Evolutionary conservation across 2,113 vertebrate genomes (phyloP).

Genomic region (Fulica atra): DNA sequence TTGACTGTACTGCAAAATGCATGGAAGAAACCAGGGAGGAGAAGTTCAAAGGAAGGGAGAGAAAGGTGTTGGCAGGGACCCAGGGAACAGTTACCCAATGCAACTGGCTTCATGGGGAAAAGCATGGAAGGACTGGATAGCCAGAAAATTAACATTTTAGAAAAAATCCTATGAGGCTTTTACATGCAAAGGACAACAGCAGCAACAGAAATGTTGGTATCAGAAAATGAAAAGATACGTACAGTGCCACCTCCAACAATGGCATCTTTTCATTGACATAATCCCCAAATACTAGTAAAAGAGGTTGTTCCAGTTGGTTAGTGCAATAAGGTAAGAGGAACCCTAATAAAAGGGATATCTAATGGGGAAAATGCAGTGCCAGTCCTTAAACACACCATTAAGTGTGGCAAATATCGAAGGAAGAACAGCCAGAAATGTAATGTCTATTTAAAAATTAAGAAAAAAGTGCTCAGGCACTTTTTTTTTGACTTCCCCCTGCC

Average conservation of each 20-base stretch:
- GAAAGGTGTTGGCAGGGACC: background rate
- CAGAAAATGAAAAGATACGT: background rate
- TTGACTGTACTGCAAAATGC: background rate
- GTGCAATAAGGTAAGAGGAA: background rate
- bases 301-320: background rate
- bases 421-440: background rate
- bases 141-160: background rate
- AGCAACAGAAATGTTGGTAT: background rate
- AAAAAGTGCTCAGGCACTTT: background rate
- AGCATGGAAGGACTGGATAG: background rate
- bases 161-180: background rate
- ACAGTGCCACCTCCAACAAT: background rate
- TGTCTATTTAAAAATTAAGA: background rate
- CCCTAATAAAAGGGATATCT: background rate
- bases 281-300: background rate
- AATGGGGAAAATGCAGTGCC: background rate
- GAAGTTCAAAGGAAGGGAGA: background rate
- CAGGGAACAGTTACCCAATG: background rate
- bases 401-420: background rate
- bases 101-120: accelerated
- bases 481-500: background rate
- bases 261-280: background rate
- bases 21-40: background rate
- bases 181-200: background rate
- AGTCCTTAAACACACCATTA: background rate